Conservation (phyloP, 1,140 invertebrate species). For the Drosophila tropicalis region DNA sequence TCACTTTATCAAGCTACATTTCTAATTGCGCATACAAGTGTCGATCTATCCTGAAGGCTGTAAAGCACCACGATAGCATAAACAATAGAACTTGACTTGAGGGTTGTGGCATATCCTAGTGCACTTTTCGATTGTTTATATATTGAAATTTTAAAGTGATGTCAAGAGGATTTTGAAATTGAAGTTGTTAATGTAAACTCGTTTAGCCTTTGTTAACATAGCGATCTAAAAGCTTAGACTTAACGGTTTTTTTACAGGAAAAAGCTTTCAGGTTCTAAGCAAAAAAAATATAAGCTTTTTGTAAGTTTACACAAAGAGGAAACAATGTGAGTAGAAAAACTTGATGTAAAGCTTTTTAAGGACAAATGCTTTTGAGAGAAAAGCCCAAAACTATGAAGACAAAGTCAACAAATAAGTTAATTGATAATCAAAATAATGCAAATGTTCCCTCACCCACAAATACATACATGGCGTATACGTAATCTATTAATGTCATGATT, state of each 20-base stretch:
- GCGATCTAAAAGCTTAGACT: constrained; percentile 12
- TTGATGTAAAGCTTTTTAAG: constrained; percentile 15
- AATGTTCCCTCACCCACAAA: no score
- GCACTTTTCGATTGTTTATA: constrained; percentile 71
- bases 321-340: constrained; percentile 8
- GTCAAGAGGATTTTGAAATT: constrained; percentile 15
- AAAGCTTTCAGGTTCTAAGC: constrained; percentile 15
- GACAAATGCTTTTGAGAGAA: neutral
- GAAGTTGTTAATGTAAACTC: constrained; percentile 15
- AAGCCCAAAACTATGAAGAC: neutral
- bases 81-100: constrained; percentile 50
- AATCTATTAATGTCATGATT: neutral
- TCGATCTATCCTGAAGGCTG: neutral
- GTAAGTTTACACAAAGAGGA: neutral
- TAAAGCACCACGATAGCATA: constrained; percentile 47
- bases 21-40: constrained; percentile 42
- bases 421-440: constrained; percentile 17
- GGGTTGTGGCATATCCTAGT: no score
- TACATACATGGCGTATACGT: constrained; percentile 23
- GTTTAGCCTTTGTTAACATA: neutral
- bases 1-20: constrained; percentile 61
- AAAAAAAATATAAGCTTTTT: no score
- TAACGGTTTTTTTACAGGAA: constrained; percentile 14
- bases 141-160: no score
- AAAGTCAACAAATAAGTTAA: neutral